phyloP scores from a whole-genome alignment of 2,113 vertebrate species.

The Noturus placidus region DNA sequence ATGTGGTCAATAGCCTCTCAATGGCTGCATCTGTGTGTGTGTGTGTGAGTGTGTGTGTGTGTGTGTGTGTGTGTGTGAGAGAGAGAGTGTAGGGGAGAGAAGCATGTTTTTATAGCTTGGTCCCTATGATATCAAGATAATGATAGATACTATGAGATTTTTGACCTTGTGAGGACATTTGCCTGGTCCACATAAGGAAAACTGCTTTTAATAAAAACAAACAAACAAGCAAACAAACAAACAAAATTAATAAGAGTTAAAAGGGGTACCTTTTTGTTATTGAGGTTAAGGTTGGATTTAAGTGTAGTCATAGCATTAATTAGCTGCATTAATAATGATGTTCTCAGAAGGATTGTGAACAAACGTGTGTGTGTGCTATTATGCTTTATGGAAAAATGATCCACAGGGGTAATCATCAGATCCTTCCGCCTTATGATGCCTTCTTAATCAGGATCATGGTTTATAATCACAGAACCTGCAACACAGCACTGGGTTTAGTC shows the following conservation, averaged over 20 bases:
- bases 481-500: not conserved
- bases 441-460: not conserved
- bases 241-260: not conserved
- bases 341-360: not conserved
- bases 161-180: slow-evolving; percentile 2
- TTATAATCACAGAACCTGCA: not conserved
- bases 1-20: slow-evolving; percentile 53
- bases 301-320: not conserved
- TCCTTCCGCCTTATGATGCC: not conserved
- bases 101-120: not conserved
- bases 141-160: not conserved
- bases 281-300: not conserved
- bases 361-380: not conserved
- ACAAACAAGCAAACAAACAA: not conserved
- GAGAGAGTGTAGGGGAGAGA: too few species aligned
- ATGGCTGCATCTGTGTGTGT: not conserved
- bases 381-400: not conserved
- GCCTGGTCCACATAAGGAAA: not conserved
- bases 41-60: not conserved
- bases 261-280: not conserved
- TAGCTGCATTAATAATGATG: not conserved
- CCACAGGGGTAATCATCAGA: not conserved
- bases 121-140: not conserved
- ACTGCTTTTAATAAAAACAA: not conserved
- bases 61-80: not conserved